Evolutionary conservation across 2,113 vertebrate species (phyloP), one percentile per base, ranked within the genome.

Genomic region (Odobenus rosmarus): DNA sequence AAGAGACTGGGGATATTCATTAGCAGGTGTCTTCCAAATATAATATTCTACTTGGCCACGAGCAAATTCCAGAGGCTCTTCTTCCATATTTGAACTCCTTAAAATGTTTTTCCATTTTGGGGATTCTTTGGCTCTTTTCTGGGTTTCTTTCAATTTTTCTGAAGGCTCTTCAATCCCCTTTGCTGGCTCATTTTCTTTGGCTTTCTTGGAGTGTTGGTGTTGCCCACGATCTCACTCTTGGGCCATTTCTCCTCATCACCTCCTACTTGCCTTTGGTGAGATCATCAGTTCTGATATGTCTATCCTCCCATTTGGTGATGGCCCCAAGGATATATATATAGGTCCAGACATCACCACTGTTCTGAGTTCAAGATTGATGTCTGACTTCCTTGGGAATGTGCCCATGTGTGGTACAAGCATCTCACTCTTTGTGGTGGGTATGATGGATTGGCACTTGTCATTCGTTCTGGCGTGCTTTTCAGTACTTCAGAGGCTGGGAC

Each of bases 1-100:
- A 95, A n/a, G 13, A 90, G 19, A 11, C n/a, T 93, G 39, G 55
- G 61, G 28, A 39, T 26, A 36, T 93, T 92, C 79, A 19, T 69
- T 83, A 61, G 42, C 42, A 67, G 39, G 23, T 72, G 26, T 92
- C 80, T 93, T 91, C 77, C 69, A 67, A 93, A 92, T 53, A 24
- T 1, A 61, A 36, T 28, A 21, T 61, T 89, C 31, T 28, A 3
- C 39, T 87, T 92, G 79, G n/a, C 31, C 23, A 31, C 26, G 9
- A 76, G 55, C 19, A 79, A 55, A 97, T 82, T 53, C 39, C 28
- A 85, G 36, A 36, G 33, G 3, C 3, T 87, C 24, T 88, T 71
- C 7, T 36, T 36, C 42, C 53, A 80, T 87, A 74, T 59, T 42
- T 76, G 31, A 87, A 36, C 51, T 89, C 57, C 36, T 79, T 80